Evolutionary conservation across 2,888 invertebrate genomes (phyloP).

Genomic region (Agrotis ipsilon): DNA sequence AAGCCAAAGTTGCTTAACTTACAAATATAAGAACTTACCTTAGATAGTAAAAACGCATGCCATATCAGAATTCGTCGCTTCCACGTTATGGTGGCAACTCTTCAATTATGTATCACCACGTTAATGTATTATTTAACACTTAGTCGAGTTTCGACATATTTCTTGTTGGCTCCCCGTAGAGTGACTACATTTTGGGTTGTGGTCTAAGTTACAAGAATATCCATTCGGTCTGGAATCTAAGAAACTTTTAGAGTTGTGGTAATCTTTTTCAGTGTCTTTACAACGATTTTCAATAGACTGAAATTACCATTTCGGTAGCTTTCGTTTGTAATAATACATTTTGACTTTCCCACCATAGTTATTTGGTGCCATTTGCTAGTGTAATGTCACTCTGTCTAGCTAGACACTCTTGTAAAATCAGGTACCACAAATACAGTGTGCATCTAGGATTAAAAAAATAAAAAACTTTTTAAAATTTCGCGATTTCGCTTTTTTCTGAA

Average conservation of each 20-base stretch:
- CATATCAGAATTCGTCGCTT: constrained; percentile 67
- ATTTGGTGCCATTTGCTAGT: too few species aligned
- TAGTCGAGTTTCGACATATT: constrained; percentile 84
- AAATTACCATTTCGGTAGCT: not conserved
- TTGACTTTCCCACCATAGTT: not conserved
- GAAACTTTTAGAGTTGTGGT: too few species aligned
- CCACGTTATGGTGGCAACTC: constrained; percentile 69
- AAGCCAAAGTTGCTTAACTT: constrained; percentile 27
- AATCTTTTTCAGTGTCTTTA: not conserved
- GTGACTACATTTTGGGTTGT: constrained; percentile 69
- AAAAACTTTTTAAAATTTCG: too few species aligned
- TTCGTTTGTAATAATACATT: not conserved
- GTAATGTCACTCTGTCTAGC: not conserved
- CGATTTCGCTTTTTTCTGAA: too few species aligned
- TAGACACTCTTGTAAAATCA: too few species aligned
- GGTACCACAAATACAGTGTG: too few species aligned
- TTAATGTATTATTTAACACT: constrained; percentile 89
- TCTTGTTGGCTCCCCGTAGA: constrained; percentile 83
- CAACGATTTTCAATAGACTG: not conserved
- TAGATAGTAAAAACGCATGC: constrained; percentile 63
- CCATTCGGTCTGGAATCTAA: not conserved
- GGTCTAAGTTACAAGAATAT: constrained; percentile 62
- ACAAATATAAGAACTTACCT: constrained; percentile 28
- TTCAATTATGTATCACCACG: constrained; percentile 86
- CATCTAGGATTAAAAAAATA: too few species aligned